Conservation (phyloP, 2,113 vertebrate species). For the Grammomys surdaster region DNA sequence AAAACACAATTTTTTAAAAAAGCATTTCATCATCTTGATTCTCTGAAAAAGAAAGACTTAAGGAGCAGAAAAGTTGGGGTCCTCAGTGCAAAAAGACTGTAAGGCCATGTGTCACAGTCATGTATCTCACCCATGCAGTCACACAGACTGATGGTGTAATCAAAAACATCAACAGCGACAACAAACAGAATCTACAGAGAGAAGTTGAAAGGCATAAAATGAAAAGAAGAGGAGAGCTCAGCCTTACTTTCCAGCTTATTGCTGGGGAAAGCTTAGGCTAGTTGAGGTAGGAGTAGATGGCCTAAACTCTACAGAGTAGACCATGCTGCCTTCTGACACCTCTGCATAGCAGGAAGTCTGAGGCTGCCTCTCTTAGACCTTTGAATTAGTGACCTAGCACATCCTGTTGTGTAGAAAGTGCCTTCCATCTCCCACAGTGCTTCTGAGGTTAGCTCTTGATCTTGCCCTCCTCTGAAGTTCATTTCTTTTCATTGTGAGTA, state of each 20-base stretch:
- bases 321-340: background rate
- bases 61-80: background rate
- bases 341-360: slow-evolving; percentile 11
- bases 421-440: background rate
- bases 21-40: background rate
- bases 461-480: no score
- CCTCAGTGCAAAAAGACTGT: background rate
- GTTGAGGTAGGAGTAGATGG: background rate
- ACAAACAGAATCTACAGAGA: background rate
- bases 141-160: background rate
- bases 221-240: background rate
- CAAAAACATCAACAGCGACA: background rate
- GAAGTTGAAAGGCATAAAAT: background rate
- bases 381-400: background rate
- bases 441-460: background rate
- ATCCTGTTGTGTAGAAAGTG: background rate
- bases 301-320: background rate
- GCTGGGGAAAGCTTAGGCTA: background rate
- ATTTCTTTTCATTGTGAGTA: background rate
- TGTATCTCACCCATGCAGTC: background rate
- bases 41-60: background rate
- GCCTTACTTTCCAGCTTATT: background rate
- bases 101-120: background rate
- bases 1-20: background rate
- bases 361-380: background rate